Evolutionary conservation across 2,113 vertebrate species (phyloP), one percentile per base, ranked within the genome.

Genomic region (Rhizomys pruinosus): DNA sequence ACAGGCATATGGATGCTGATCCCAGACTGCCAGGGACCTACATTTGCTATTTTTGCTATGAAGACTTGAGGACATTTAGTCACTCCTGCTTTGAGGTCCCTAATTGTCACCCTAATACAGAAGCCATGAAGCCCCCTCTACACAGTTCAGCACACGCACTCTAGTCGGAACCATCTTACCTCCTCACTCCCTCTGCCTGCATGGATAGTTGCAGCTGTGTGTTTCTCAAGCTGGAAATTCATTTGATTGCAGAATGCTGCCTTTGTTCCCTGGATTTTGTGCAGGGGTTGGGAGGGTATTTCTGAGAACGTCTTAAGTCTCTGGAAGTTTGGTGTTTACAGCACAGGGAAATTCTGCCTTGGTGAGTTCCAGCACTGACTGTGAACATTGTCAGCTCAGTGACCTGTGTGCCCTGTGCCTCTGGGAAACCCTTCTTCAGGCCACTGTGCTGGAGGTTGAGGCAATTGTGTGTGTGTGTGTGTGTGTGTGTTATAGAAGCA

Each of bases 101-200:
- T 0, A 7, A 55, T 22, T 22, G 12, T 84, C 25, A 44, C n/a
- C 20, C 7, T 0, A 34, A 11, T 55, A 20, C 22, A 25, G 22
- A 2, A 44, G 6, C 39, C 52, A 8, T 8, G 9, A 77, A 42
- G 42, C 71, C 29, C 55, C 23, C 23, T 71, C 0, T 42, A 37
- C 37, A 42, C 37, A 42, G 34, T 37, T 23, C 0, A 55, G 39
- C 1, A 5, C 44, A 32, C n/a, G n/a, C 61, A 27, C 57, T 81
- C 59, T 29, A 9, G 39, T 0, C 4, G 8, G n/a, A 39, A 5
- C 8, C 10, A 11, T 37, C 55, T 71, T 32, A 34, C 19, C 44
- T 59, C 0, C 0, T 61, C 85, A 10, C 4, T 12, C 4, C 11
- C 20, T 77, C 55, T 11, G 10, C 8, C 7, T 7, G 0, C 17